Conservation (phyloP, 2,113 vertebrate genomes). For the Choloepus hoffmanni region DNA sequence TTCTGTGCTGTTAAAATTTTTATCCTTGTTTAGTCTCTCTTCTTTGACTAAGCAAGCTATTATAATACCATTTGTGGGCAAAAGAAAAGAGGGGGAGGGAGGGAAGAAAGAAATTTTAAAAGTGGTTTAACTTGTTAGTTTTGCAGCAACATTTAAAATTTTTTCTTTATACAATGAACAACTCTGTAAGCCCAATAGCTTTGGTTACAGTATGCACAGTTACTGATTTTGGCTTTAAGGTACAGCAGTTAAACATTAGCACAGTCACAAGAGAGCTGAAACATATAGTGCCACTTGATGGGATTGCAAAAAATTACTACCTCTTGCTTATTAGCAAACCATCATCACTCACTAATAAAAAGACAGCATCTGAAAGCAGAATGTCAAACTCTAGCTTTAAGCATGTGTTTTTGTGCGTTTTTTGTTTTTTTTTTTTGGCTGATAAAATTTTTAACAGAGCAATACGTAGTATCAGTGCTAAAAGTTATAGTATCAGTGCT, state of each 20-base stretch:
- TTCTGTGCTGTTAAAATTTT: conserved; percentile 94
- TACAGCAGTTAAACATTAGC: conserved; percentile 90
- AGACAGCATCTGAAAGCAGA: conserved; percentile 96
- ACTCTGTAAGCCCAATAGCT: conserved; percentile 91
- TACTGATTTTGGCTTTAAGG: conserved; percentile 94
- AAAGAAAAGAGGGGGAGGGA: conserved; percentile 79
- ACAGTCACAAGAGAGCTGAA: conserved; percentile 90
- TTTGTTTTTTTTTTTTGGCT: conserved; percentile 94
- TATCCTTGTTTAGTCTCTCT: conserved; percentile 89
- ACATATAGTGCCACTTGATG: conserved; percentile 88
- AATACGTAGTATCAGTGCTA: conserved; percentile 97
- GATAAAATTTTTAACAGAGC: conserved; percentile 95
- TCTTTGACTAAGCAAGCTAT: conserved; percentile 88
- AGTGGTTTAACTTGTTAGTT: conserved; percentile 90
- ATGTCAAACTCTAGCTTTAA: conserved; percentile 97
- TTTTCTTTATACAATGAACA: conserved; percentile 88
- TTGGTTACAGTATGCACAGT: conserved; percentile 99
- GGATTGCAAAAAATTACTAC: conserved; percentile 87
- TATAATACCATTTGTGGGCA: conserved; percentile 95
- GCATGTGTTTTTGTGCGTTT: conserved; percentile 86
- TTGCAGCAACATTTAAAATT: conserved; percentile 92
- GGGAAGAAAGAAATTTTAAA: conserved; percentile 82
- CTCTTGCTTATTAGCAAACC: conserved; percentile 88
- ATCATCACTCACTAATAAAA: conserved; percentile 91
- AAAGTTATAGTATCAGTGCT: conserved; percentile 85